phyloP scores from a whole-genome alignment of 2,888 invertebrate genomes.

The Meloe dianella region DNA sequence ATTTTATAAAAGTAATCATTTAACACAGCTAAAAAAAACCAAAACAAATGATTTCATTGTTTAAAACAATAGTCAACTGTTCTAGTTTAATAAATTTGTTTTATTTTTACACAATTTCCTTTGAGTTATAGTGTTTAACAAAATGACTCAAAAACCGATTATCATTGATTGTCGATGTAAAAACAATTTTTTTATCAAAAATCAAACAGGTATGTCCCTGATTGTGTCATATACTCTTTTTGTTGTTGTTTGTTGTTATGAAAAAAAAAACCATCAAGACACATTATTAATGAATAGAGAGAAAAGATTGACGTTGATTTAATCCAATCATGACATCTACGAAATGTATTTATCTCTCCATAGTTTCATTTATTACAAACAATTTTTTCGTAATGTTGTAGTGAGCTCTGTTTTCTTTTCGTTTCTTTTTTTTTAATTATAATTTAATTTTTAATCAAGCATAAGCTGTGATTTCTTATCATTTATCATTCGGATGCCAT shows the following conservation, averaged over 20 bases:
- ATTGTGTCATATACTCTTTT: neutral
- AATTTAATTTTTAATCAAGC: no score
- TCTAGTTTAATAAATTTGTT: neutral
- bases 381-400: no score
- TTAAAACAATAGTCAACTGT: neutral
- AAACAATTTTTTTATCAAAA: neutral
- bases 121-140: neutral
- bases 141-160: neutral
- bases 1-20: no score
- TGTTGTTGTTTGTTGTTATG: no score
- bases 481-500: no score
- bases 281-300: no score
- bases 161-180: neutral
- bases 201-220: neutral
- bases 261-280: no score
- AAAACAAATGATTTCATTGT: constrained; percentile 5
- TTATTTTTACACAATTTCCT: neutral
- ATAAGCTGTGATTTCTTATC: no score
- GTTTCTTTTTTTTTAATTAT: no score
- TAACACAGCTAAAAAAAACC: neutral
- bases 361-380: no score
- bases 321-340: constrained; percentile 1
- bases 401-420: no score
- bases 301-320: neutral
- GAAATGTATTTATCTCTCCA: neutral